Conservation (phyloP, 2,797 vertebrate species). For the Liasis olivaceus region DNA sequence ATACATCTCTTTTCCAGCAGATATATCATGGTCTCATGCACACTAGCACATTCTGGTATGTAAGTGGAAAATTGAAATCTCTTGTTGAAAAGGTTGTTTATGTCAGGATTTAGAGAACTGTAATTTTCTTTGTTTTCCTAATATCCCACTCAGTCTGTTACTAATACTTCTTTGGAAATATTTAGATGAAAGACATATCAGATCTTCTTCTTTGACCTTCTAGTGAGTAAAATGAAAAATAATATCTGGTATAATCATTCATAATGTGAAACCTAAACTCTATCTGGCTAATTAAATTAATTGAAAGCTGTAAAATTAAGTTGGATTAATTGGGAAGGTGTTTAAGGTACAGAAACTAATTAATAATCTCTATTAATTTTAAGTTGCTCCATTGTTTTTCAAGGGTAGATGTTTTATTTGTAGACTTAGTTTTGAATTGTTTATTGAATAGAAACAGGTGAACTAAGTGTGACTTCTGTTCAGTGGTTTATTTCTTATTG, state of each 20-base stretch:
- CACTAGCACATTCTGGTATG: not conserved
- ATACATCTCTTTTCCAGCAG: not conserved
- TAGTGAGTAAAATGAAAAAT: not conserved
- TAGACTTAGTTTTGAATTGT: conserved; percentile 1
- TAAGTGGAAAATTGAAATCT: not conserved
- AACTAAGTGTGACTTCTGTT: not conserved
- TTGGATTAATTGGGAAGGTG: conserved; percentile 28
- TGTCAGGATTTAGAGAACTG: not conserved
- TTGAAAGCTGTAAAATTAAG: conserved; percentile 32
- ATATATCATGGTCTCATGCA: not conserved
- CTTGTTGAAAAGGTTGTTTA: not conserved
- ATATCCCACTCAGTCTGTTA: not conserved
- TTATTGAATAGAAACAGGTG: not conserved
- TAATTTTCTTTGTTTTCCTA: not conserved
- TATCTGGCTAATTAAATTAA: conserved; percentile 24
- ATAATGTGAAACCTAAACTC: conserved; percentile 8
- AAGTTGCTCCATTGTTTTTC: conserved; percentile 21
- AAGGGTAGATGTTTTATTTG: not conserved
- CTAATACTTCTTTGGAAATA: not conserved
- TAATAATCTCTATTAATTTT: conserved; percentile 23
- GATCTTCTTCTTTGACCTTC: not conserved
- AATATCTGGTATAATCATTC: conserved; percentile 14
- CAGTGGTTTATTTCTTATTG: conserved; percentile 11
- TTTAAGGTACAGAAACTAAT: conserved; percentile 3
- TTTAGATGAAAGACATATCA: not conserved